Base-by-base conservation (phyloP, 2,888 invertebrate species). In the Stenolophus ochropezus region DNA sequence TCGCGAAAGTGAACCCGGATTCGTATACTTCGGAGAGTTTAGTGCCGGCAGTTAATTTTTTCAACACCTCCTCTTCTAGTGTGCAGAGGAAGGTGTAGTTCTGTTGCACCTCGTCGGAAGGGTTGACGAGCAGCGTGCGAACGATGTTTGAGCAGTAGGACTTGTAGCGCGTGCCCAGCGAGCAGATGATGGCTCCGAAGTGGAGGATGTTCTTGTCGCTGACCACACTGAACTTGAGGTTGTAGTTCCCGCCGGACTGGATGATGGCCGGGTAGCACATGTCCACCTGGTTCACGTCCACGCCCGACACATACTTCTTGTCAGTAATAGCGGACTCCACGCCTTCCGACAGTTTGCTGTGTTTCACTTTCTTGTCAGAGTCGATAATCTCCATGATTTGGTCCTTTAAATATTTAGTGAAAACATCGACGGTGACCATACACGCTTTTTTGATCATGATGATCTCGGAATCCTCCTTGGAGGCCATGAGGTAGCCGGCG, bases 191-290 rank as follows among this genome's bases (percentile, higher is more conserved):
- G 0, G 97, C 95, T 53, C 98, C 99, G 89, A 98, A 99, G 89
- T 99, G 98, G 81, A 99, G 89, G 84, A 93, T 93, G 88, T 97
- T 97, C 88, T 98, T 98, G 88, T 99, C 98, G 85, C 98, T 97
- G 1, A 94, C 94, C 2, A 96, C 97, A 87, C 98, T 98, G 90
- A 99, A 99, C 90, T 99, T 99, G 61, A 99, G 92, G 87, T 95
- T 96, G 90, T 99, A 99, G 87, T 96, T 94, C n/a, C 98, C 99
- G 5, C 99, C 99, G 42, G 98, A 99, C 89, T 99, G 99, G 86
- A 99, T 97, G 82, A 99, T 99, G 0, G 99, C 97, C 0, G 98
- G 98, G 88, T 99, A 99, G 87, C 99, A 99, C 94, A 98, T 96
- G 87, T 99, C 99, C 2, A 99, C 92, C 88, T 97, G 95, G 23